These are phyloP conservation scores for Mus minutoides DNA, from an alignment of 2,797 vertebrate species.

Conservation along the genomic window DNA sequence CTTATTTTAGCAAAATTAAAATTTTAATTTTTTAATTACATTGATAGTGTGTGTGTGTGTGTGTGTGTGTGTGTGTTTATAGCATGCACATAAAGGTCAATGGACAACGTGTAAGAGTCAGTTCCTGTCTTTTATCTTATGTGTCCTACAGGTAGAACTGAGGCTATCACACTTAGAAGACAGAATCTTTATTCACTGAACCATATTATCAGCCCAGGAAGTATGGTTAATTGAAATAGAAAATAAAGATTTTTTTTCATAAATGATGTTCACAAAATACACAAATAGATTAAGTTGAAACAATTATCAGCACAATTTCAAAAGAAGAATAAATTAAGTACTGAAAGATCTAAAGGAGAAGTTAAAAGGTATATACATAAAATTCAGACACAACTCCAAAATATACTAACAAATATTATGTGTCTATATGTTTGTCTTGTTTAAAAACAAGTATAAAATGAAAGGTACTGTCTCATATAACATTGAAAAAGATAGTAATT, in stretches of 20 bases:
- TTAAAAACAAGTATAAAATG: neutral
- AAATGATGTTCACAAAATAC: neutral
- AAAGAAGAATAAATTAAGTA: neutral
- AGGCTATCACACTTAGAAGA: too few species aligned
- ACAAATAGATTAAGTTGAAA: neutral
- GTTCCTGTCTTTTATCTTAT: neutral
- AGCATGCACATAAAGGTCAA: neutral
- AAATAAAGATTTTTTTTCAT: neutral
- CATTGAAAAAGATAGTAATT: neutral
- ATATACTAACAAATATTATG: neutral
- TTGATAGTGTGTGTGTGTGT: too few species aligned
- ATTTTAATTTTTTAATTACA: neutral
- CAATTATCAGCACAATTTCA: neutral
- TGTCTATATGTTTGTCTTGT: neutral
- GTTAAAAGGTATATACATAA: neutral
- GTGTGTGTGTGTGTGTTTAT: neutral
- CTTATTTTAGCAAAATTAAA: neutral
- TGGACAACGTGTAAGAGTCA: neutral
- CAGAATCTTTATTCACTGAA: neutral
- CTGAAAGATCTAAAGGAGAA: neutral
- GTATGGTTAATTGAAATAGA: neutral
- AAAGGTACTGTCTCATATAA: neutral
- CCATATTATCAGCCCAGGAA: neutral
- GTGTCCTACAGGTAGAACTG: neutral
- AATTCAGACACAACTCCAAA: neutral